These are phyloP conservation scores for Drosophila ezoana DNA, from an alignment of 2,888 invertebrate genomes.

Conservation along the genomic window DNA sequence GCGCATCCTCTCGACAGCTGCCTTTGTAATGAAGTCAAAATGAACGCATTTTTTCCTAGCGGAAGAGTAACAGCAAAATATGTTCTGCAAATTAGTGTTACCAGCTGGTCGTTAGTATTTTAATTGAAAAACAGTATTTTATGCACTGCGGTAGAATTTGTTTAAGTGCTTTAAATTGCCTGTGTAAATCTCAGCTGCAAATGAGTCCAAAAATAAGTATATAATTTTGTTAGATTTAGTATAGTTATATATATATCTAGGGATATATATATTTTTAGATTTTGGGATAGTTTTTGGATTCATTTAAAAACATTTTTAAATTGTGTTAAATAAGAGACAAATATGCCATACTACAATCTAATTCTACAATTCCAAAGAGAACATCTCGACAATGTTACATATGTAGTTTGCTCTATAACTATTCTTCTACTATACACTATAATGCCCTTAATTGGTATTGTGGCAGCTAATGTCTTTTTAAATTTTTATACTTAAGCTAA, in stretches of 20 bases:
- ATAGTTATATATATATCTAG: too few species aligned
- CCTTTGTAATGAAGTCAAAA: constrained; percentile 61
- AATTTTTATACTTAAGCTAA: constrained; percentile 12
- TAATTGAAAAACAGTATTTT: background rate
- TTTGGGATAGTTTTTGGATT: too few species aligned
- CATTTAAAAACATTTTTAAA: too few species aligned
- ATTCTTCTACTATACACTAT: background rate
- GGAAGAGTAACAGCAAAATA: background rate
- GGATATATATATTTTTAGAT: too few species aligned
- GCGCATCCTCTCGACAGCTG: constrained; percentile 29
- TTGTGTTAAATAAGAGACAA: too few species aligned
- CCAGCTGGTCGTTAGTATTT: constrained; percentile 16
- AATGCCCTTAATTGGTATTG: constrained; percentile 1
- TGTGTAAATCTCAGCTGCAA: too few species aligned
- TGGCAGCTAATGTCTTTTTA: background rate
- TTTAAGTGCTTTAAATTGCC: too few species aligned
- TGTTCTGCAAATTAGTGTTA: constrained; percentile 22
- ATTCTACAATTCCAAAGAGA: too few species aligned
- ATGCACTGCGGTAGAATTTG: too few species aligned
- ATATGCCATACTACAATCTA: too few species aligned
- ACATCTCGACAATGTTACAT: background rate
- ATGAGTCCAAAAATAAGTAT: too few species aligned
- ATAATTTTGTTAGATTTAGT: too few species aligned
- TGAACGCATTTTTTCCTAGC: constrained; percentile 43
- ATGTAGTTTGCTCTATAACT: background rate